These are phyloP conservation scores for Sebastolobus altivelis DNA, from an alignment of 2,797 vertebrate species.

Conservation along the genomic window DNA sequence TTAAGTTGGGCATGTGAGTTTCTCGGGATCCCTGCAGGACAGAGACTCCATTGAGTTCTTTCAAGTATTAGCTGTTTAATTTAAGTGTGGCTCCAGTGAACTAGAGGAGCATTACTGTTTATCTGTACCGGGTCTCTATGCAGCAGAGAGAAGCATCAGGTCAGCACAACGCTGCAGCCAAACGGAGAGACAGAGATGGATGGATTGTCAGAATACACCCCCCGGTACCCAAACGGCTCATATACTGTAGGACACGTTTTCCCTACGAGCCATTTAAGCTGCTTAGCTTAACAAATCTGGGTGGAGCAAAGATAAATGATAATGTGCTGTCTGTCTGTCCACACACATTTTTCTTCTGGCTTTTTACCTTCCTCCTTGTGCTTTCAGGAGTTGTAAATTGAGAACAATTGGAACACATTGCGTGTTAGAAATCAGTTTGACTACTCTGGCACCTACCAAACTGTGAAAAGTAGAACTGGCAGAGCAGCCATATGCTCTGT, in stretches of 20 bases:
- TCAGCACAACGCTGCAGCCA: conserved; percentile 67
- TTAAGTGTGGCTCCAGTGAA: conserved; percentile 71
- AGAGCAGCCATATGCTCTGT: conserved; percentile 66
- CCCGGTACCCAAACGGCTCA: conserved; percentile 43
- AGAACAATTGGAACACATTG: conserved; percentile 75
- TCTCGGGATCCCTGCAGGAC: conserved; percentile 51
- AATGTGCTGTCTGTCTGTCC: conserved; percentile 24
- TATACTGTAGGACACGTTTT: conserved; percentile 36
- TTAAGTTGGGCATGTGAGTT: conserved; percentile 55
- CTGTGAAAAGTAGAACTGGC: conserved; percentile 77
- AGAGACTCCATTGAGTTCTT: conserved; percentile 67
- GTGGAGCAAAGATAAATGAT: conserved; percentile 42
- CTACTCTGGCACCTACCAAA: conserved; percentile 67
- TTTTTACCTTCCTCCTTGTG: conserved; percentile 34
- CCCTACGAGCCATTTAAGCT: conserved; percentile 57
- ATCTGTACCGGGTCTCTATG: conserved; percentile 48
- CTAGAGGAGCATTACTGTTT: conserved; percentile 67
- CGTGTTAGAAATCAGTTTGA: conserved; percentile 70
- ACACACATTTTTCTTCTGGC: conserved; percentile 1
- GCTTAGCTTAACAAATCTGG: conserved; percentile 63
- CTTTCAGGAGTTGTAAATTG: conserved; percentile 54
- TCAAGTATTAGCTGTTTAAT: conserved; percentile 81
- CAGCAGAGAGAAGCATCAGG: conserved; percentile 58
- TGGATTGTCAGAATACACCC: conserved; percentile 43
- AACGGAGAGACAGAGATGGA: conserved; percentile 51